These are phyloP conservation scores for Probaryconus sp. DNA, from an alignment of 1,140 invertebrate genomes.

Conservation along the genomic window DNA sequence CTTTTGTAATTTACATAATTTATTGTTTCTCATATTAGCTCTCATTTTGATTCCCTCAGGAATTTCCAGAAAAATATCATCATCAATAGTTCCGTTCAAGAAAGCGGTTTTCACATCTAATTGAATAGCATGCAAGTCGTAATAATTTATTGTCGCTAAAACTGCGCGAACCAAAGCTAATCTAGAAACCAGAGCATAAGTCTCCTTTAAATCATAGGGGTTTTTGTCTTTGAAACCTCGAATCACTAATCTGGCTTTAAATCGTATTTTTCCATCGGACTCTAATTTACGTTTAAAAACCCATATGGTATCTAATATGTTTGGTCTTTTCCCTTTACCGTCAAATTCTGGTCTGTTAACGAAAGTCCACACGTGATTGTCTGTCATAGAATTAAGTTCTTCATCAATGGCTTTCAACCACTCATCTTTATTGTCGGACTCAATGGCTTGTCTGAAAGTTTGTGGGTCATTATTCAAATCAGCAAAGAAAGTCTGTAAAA, in stretches of 20 bases:
- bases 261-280: not conserved
- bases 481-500: not conserved
- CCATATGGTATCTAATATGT: constrained; percentile 13
- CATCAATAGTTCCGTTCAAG: too few species aligned
- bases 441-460: constrained; percentile 6
- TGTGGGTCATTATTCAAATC: not conserved
- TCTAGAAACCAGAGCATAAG: too few species aligned
- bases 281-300: constrained; percentile 16
- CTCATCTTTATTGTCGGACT: not conserved
- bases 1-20: constrained; percentile 65
- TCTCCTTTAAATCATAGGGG: too few species aligned
- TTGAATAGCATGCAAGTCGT: constrained; percentile 55
- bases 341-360: constrained; percentile 17
- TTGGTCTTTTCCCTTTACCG: constrained; percentile 44
- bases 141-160: too few species aligned
- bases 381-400: too few species aligned
- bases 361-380: too few species aligned
- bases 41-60: too few species aligned
- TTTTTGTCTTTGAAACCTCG: too few species aligned
- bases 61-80: constrained; percentile 68
- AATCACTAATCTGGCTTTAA: too few species aligned
- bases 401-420: constrained; percentile 3
- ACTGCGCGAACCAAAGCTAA: too few species aligned
- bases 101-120: constrained; percentile 72
- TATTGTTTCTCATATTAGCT: constrained; percentile 6